Evolutionary conservation across 1,140 invertebrate genomes (phyloP).

Genomic region (Tetramorium parvispinum): DNA sequence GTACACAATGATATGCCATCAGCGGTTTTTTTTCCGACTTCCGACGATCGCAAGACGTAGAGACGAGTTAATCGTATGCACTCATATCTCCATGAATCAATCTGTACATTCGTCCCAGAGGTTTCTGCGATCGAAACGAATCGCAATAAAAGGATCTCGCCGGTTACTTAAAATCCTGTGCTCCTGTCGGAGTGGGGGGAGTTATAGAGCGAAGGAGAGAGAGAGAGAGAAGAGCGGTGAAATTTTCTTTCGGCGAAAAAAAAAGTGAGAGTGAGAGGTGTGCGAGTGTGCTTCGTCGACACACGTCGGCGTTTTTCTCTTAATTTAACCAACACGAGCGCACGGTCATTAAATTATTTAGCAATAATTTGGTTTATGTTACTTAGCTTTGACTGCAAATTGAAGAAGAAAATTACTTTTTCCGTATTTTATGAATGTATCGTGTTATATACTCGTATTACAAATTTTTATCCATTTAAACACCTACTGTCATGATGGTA

Average conservation of each 20-base stretch:
- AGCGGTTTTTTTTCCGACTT: not conserved
- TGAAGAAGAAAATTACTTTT: not conserved
- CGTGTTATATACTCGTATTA: not conserved
- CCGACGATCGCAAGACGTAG: not conserved
- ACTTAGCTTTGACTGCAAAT: not conserved
- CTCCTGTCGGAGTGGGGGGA: too few relatives aligned
- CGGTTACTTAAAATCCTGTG: not conserved
- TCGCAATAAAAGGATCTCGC: not conserved
- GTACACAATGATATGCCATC: not conserved
- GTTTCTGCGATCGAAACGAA: not conserved
- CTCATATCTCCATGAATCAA: not conserved
- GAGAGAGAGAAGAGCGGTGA: not conserved
- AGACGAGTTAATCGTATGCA: not conserved
- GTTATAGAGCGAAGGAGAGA: not conserved
- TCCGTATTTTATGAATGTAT: not conserved
- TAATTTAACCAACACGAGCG: conserved; percentile 3
- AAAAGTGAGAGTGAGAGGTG: conserved; percentile 55
- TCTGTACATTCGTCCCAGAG: not conserved
- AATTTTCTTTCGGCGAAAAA: conserved; percentile 48
- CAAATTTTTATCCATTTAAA: not conserved
- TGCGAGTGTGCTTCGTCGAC: not conserved
- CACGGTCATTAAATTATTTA: not conserved
- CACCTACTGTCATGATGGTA: not conserved
- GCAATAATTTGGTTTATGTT: not conserved
- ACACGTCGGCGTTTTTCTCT: conserved; percentile 16